A percentile compares a stretch with the other conserved stretches of the same genome.
Evolutionary conservation across 2,888 invertebrate species (phyloP).

Genomic region (Hoplodrina ambigua): DNA sequence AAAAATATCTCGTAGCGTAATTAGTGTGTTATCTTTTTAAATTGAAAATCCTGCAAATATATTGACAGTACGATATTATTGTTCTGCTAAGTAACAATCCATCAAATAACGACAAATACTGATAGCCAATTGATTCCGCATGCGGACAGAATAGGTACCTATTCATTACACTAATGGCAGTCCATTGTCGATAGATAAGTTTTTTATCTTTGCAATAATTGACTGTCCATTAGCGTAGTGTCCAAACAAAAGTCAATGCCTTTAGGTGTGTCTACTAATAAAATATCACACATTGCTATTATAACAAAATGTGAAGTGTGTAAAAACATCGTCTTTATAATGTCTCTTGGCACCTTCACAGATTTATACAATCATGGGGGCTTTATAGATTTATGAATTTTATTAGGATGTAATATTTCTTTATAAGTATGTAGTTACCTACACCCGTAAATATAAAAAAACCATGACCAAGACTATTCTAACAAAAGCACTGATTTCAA

Average conservation of each 20-base stretch:
- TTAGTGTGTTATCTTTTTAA: constrained; percentile 36
- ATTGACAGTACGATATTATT: constrained; percentile 45
- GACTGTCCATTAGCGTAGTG: constrained; percentile 75
- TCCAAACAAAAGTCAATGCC: constrained; percentile 76
- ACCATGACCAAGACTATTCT: neutral
- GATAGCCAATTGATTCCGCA: constrained; percentile 74
- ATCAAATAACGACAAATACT: constrained; percentile 72
- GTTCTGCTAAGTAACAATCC: constrained; percentile 62
- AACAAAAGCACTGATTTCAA: neutral
- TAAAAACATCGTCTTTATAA: constrained; percentile 42
- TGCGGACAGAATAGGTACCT: constrained; percentile 69
- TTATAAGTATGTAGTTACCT: too few species aligned
- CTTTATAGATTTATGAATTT: constrained; percentile 45
- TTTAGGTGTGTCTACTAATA: constrained; percentile 70
- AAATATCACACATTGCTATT: constrained; percentile 61
- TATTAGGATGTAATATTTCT: constrained; percentile 21
- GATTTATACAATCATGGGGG: constrained; percentile 35
- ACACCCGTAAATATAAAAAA: neutral
- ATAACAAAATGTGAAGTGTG: constrained; percentile 40
- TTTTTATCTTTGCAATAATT: constrained; percentile 65
- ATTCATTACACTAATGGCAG: constrained; percentile 80
- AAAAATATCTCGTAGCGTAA: constrained; percentile 20
- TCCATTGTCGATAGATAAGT: constrained; percentile 72
- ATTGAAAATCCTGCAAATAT: constrained; percentile 45
- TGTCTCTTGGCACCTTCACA: constrained; percentile 52